phyloP scores from a whole-genome alignment of 2,888 invertebrate species.

The Aspidapion aeneum region DNA sequence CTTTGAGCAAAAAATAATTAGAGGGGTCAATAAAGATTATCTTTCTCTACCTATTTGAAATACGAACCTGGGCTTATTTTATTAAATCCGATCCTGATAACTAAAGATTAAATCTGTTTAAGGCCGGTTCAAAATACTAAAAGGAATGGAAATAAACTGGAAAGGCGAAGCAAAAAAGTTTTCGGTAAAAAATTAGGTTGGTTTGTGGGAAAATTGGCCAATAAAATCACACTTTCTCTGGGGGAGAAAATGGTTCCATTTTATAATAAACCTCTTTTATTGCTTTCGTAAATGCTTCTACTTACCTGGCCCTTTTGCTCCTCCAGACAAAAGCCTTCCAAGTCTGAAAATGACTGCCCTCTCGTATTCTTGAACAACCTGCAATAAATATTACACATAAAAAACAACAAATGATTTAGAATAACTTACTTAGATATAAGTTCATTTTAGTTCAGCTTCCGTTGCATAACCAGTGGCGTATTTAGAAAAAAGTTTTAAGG shows the following conservation, averaged over 20 bases:
- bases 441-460: too few species aligned
- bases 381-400: constrained; percentile 22
- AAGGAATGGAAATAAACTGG: background rate
- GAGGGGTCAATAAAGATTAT: too few species aligned
- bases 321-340: constrained; percentile 83
- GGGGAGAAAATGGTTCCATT: background rate
- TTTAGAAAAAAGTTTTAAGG: too few species aligned
- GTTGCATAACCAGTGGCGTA: too few species aligned
- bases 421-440: too few species aligned
- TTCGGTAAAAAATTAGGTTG: background rate
- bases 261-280: too few species aligned
- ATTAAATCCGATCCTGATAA: too few species aligned
- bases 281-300: background rate
- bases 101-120: background rate
- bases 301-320: constrained; percentile 90
- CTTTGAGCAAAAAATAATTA: too few species aligned
- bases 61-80: too few species aligned
- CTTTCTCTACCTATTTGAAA: too few species aligned
- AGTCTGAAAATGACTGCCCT: constrained; percentile 92
- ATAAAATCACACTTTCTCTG: background rate
- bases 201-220: background rate
- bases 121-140: background rate
- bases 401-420: too few species aligned
- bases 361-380: constrained; percentile 97
- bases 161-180: background rate